Evolutionary conservation across 2,797 vertebrate species (phyloP), one percentile per base, ranked within the genome.

Genomic region (Epinephelus awoara): DNA sequence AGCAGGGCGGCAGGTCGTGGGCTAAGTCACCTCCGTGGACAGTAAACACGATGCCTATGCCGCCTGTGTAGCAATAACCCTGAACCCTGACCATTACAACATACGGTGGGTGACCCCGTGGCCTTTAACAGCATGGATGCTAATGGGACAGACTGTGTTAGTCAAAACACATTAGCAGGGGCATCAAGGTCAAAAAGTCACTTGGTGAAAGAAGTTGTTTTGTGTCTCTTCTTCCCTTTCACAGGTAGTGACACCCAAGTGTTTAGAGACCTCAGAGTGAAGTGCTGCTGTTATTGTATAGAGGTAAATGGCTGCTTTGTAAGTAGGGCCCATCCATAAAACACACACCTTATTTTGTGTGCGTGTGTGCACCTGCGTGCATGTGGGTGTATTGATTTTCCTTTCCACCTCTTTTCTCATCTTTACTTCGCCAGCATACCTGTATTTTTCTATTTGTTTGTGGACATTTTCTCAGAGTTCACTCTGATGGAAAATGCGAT

Each of bases 401-500:
- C 56, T 81, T 73, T 75, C 72, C 54, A 79, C 69, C 79, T 86
- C 72, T 89, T 92, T 85, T 87, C 83, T 91, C 85, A 89, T 91
- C 90, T 89, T 89, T 83, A 88, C 91, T 83, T 82, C 34, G 17
- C 76, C 2, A 51, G 78, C 80, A 83, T 79, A 80, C 83, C 89
- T 89, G 85, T 88, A 79, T 92, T 94, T 90, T 92, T 91, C 85
- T 87, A 86, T 91, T 91, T 89, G 87, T 91, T 91, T 89, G 85
- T 85, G 82, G 88, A 91, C 87, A 87, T 89, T 88, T 91, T 88
- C 88, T 82, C 85, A 82, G 83, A 76, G 85, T 86, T 92, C 89
- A 88, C 85, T 84, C 79, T 90, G 87, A 94, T 91, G 89, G 90
- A 93, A 94, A 94, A 94, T 86, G 67, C 72, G 85, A 94, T 93